Base-by-base conservation (phyloP, 64 coral and sea anemone genomes). In the Dendronephthya gigantea region DNA sequence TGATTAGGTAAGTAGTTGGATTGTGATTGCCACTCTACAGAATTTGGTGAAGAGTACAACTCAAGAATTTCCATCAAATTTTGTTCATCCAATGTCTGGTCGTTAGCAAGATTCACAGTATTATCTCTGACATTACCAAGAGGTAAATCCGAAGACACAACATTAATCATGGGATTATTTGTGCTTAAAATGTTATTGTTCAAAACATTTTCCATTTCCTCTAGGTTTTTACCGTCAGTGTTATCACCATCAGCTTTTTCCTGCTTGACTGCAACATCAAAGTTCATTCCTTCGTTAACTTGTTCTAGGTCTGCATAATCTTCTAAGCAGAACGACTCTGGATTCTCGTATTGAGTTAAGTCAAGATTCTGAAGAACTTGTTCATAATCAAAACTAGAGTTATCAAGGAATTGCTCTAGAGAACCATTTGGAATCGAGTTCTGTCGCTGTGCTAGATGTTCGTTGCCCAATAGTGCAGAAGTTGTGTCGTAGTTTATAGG, bases 261-360 rank as follows among this genome's bases (percentile, higher is more conserved):
- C 32, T 79, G 72, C 29, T 79, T 79, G 3, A n/a, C n/a, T n/a
- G n/a, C n/a, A n/a, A 79, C 72, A 4, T 79, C 72, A 79, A 79
- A 79, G 36, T 79, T 79, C 36, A 79, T 35, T 39, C 72, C 72
- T 0, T 79, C 27, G 36, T 79, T 39, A 6, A 79, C 72, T 35
- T 79, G 30, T 34, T 79, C 72, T 12, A 79, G 72, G 22, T 79
- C 72, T 36, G 36, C 36, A 39, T 79, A 79, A 39, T 79, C 72
- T 35, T 79, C 72, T 2, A 79, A 12, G 30, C 19, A 79, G 32
- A 79, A 79, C 32, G 13, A 15, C 30, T 79, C 72, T 15, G 30
- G 30, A 39, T 79, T 39, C 15, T 79, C 30, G 30, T 39, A 34
- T 16, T 39, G 32, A 79, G 36, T 34, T 33, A 39, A 34, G 36